phyloP scores from a whole-genome alignment of 2,888 invertebrate species.

The Macrophya annulata region DNA sequence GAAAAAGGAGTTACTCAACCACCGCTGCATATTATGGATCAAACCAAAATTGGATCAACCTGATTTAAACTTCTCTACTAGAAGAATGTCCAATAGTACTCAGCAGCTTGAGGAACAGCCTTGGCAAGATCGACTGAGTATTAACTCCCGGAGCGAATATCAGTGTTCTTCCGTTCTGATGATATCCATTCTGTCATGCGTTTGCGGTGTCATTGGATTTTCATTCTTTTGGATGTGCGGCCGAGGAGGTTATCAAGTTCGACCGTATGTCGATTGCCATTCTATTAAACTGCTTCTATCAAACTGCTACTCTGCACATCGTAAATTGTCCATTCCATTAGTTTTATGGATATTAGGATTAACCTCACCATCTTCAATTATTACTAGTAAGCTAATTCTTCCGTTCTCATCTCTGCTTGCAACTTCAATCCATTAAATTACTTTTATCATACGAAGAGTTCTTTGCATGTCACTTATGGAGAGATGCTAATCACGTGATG shows the following conservation, averaged over 20 bases:
- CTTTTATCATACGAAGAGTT: not conserved
- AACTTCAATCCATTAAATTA: not conserved
- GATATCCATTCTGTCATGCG: constrained; percentile 79
- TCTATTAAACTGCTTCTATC: not conserved
- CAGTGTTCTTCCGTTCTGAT: constrained; percentile 62
- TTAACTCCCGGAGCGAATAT: constrained; percentile 55
- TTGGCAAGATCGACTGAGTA: constrained; percentile 34
- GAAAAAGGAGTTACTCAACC: constrained; percentile 20
- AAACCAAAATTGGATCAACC: not conserved
- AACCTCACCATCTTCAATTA: not conserved
- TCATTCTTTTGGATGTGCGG: constrained; percentile 82
- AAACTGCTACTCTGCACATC: not conserved
- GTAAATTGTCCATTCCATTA: not conserved
- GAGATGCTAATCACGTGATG: not conserved
- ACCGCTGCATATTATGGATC: constrained; percentile 31
- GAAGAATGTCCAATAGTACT: not conserved
- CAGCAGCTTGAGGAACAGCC: not conserved
- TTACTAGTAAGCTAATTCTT: not conserved
- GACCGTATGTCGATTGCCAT: constrained; percentile 75
- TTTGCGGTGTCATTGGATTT: constrained; percentile 81
- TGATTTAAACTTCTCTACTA: not conserved
- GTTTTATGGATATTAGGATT: not conserved
- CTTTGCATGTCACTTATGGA: not conserved
- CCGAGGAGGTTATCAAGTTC: constrained; percentile 80
- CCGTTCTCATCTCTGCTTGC: constrained; percentile 1